Evolutionary conservation across 2,888 invertebrate genomes (phyloP), one percentile per base, ranked within the genome.

Genomic region (Odontocolon sp.): DNA sequence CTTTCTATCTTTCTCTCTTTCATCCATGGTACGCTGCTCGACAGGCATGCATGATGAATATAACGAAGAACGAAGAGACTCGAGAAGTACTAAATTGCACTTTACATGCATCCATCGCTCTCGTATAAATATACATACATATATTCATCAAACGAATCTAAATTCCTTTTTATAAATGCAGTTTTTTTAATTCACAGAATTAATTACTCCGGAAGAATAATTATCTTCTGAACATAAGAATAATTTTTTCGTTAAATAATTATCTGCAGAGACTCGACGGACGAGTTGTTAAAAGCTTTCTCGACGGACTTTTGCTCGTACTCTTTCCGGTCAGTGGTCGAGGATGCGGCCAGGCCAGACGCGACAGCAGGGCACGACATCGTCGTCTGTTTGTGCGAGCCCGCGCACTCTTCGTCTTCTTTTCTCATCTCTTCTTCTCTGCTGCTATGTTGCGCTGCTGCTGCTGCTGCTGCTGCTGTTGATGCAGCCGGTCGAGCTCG

Each of bases 381-480:
- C 80, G 80, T 80, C 64, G 67, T 68, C 75, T 18, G 67, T 57
- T 75, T 72, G 77, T 81, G 80, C 78, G 80, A 80, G 72, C 78
- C n/a, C 64, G 73, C 61, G 68, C 54, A 36, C 67, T 67, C 42
- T 59, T 67, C 66, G 23, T 38, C 52, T 18, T 40, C 38, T 23
- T 36, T 28, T 47, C 59, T 8, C 16, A 42, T 42, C 21, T 33
- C 50, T 16, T 40, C 31, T 21, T 38, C 16, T 40, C 59, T 16
- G 18, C 21, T 16, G 36, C 31, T 36, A 69, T 31, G 66, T 18
- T 45, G 52, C 45, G 42, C 47, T 64, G 1, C 26, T 18, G 9
- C 64, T 50, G 59, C 47, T 50, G 42, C 47, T 61, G 57, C 28
- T 16, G 42, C 33, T 42, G 28, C 26, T 33, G 40, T 31, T 42